Evolutionary conservation across 1,140 invertebrate species (phyloP), one percentile per base, ranked within the genome.

Genomic region (Aphelinus certus): DNA sequence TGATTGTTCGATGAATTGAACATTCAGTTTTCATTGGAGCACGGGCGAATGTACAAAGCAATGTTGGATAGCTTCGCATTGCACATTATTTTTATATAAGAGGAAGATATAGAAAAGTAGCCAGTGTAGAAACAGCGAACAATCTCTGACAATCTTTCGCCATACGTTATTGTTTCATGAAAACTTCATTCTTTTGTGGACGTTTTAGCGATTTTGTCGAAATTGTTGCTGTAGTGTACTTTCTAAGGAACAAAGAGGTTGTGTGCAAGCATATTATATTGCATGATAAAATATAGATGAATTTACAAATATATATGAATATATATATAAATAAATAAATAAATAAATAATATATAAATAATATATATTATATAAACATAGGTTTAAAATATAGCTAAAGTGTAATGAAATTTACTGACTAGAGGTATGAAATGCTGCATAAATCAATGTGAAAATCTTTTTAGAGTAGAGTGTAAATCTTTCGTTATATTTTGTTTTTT

Each of bases 11-110:
- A 83, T 83, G 83, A 79, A 75, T 81, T 83, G 78, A 76, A 82
- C 80, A 82, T 85, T 82, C 77, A 70, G 62, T 76, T 87, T 87
- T 87, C 77, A 87, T 87, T 88, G 84, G 86, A 88, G 86, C 87
- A 87, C 86, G 84, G 85, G 86, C 80, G 85, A 87, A 88, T 88
- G 87, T 88, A 88, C 86, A 88, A 88, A 88, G 86, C 86, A 88
- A 87, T 87, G 87, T 81, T 81, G 82, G 80, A 83, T 85, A 83
- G 80, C 78, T 84, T 85, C 79, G 81, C 86, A 85, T 87, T 87
- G 86, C 86, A 76, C 82, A 78, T 87, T 88, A 88, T 87, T 88
- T 88, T 88, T 88, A 85, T 88, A 87, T 84, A 74, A 80, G 79
- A 75, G 55, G 69, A 80, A 73, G 9, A 42, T 71, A 68, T 58